Percentiles rank a stretch among this genome's conserved stretches.
Conservation (phyloP, 2,797 vertebrate genomes). For the Vireo griseus region DNA sequence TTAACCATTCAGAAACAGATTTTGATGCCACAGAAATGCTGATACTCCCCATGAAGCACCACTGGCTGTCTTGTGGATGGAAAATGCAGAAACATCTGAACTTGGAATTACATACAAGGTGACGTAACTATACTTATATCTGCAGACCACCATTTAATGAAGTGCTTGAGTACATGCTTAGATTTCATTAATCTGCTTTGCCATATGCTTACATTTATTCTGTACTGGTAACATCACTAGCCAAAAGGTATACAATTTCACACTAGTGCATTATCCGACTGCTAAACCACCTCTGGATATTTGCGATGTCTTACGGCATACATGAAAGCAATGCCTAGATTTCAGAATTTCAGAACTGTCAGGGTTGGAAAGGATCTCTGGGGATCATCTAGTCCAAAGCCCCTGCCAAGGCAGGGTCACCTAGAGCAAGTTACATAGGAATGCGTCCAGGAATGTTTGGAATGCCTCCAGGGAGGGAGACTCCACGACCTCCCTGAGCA, state of each 20-base stretch:
- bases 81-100: conserved; percentile 3
- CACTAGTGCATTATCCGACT: background rate
- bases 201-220: background rate
- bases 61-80: background rate
- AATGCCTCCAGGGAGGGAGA: background rate
- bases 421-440: background rate
- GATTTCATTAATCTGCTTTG: background rate
- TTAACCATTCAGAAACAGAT: conserved; percentile 14
- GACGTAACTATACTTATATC: background rate
- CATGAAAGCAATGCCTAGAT: background rate
- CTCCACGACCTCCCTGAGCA: fast-evolving
- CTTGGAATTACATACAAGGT: background rate
- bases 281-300: background rate
- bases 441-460: background rate
- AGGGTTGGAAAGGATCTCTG: background rate
- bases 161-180: background rate
- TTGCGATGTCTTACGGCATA: background rate
- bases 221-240: background rate
- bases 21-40: background rate
- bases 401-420: background rate
- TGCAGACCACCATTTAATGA: background rate
- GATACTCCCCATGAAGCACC: background rate
- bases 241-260: background rate
- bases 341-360: background rate
- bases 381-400: background rate